Base-by-base conservation (phyloP, 1,140 invertebrate species). In the Chironomus striatipennis region DNA sequence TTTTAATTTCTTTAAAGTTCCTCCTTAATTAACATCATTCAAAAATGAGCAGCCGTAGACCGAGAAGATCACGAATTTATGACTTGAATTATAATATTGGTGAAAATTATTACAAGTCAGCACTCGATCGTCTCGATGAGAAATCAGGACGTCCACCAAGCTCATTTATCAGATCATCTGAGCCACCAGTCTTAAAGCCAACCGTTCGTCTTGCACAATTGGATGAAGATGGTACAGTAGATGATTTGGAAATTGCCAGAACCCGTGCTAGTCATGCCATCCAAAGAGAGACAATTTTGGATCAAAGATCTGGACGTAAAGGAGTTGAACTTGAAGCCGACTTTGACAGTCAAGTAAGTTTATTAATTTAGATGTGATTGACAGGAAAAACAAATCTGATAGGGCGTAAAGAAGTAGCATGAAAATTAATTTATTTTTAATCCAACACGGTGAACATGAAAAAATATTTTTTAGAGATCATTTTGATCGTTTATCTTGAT, bases 61-160 rank as follows among this genome's bases (percentile, higher is more conserved):
- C 89, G 77, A 86, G 90, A 74, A 83, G 85, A 77, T 92, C 90
- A 9, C 87, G 88, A 79, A 88, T 93, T 76, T 92, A 93, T 79
- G 89, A 91, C 78, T 91, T 90, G 80, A 93, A 92, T 79, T 92
- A 92, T 81, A 88, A 91, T 82, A 90, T 90, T 80, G 90, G 90
- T 67, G 89, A 92, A 80, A 90, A 89, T 77, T 91, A 91, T 80
- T 92, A 92, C 83, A 89, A 88, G 76, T 87, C 89, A 12, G 88
- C 90, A 77, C 84, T 93, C 20, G 90, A 92, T 80, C 85, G 89
- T 74, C 81, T 93, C 77, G 90, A 93, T 80, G 85, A 89, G 74
- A 91, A 91, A 81, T 86, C 87, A 77, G 86, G 87, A 42, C 65
- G 65, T 21, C 20, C 65, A 70, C 4, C 18, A 70, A 18, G 15